Base-by-base conservation (phyloP, 2,797 vertebrate species). In the Limnodromus scolopaceus region DNA sequence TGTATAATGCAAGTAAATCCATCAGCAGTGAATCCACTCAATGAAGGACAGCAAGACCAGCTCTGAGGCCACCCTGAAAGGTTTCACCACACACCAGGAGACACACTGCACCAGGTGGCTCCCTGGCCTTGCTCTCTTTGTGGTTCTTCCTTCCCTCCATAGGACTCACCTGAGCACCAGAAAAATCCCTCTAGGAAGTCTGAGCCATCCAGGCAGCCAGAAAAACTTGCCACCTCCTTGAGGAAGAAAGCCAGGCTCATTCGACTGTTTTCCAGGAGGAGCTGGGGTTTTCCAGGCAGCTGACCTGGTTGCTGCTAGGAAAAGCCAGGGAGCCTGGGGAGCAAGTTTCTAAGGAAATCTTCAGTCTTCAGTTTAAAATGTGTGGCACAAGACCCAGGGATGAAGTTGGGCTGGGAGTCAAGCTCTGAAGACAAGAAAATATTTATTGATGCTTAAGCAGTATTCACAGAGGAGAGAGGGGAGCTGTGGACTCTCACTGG, bases 1-100 rank as follows among this genome's bases (percentile, higher is more conserved):
- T 51, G 22, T 32, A 48, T 48, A 89, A 74, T 34, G 18, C 10
- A 20, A 27, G 53, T 60, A 75, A 68, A 53, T 10, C 13, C 32
- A 43, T 30, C 13, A 23, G 6, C 49, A 45, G 13, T 46, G 64
- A 91, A 57, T 51, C 27, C 4, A 9, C 41, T 76, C 4, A 1
- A 24, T 63, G 55, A 34, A 22, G 43, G n/a, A 71, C 22, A 60
- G 54, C 1, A 4, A 63, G 25, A 58, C 7, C 16, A 6, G 32
- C 19, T 58, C 46, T n/a, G 28, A 66, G 84, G 11, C 24, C 13
- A 45, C 13, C 25, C 30, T 4, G 1, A 71, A 48, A 68, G 19
- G 19, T 9, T 10, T 15, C 1, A 1, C 38, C 3, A 2, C 3
- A 2, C 7, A 38, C 25, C 1, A 5, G 28, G 17, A 68, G 19